A percentile compares a stretch with the other conserved stretches of the same genome.
Conservation (phyloP, 2,888 invertebrate species). For the Melinaea menophilus region DNA sequence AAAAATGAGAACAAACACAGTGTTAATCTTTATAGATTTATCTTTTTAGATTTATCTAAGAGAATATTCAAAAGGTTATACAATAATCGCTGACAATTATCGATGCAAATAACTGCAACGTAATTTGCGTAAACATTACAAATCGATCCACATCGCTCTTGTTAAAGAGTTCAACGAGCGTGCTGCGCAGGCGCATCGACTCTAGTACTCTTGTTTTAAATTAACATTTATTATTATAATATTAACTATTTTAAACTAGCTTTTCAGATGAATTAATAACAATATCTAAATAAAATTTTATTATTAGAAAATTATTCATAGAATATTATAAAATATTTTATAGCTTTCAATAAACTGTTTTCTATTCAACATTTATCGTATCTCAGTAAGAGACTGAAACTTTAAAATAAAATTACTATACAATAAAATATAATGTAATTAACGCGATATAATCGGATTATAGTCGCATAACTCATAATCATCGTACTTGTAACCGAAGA, state of each 20-base stretch:
- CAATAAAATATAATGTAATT: neutral
- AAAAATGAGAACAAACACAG: neutral
- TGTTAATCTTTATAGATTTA: neutral
- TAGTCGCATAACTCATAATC: neutral
- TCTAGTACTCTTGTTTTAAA: slow-evolving; percentile 8
- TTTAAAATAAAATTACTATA: neutral
- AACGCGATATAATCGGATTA: neutral
- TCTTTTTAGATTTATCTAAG: no score
- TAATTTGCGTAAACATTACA: slow-evolving; percentile 55
- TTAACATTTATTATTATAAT: neutral
- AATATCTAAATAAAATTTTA: no score
- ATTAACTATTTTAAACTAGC: neutral
- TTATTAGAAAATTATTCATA: no score
- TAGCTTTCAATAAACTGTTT: no score
- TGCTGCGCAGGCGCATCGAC: slow-evolving; percentile 22
- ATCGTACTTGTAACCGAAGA: neutral
- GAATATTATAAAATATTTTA: no score
- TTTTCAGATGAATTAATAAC: no score
- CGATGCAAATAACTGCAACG: slow-evolving; percentile 66
- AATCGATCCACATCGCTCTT: slow-evolving; percentile 37
- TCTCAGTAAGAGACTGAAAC: no score
- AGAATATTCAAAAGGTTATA: slow-evolving; percentile 42
- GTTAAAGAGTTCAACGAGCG: slow-evolving; percentile 36
- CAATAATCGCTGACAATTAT: slow-evolving; percentile 53
- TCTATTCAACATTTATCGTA: no score